These are phyloP conservation scores for Lasius fuliginosus DNA, from an alignment of 2,888 invertebrate genomes.

Conservation along the genomic window DNA sequence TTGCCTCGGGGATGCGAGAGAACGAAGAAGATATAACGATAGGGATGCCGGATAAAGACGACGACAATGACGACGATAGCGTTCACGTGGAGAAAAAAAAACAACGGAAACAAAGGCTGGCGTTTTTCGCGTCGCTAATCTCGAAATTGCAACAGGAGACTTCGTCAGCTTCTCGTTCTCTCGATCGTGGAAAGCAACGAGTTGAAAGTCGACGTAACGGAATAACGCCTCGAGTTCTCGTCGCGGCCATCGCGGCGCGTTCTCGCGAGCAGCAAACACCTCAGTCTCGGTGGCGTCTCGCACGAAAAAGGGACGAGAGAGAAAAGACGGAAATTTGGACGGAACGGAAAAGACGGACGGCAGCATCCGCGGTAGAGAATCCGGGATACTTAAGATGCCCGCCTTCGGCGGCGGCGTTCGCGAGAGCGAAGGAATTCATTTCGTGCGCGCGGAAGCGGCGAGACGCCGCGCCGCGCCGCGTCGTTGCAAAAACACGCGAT, in stretches of 20 bases:
- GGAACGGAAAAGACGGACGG: constrained; percentile 12
- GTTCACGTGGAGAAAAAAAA: not conserved
- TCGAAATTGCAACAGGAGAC: constrained; percentile 6
- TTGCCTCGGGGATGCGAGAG: constrained; percentile 41
- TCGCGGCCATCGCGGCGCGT: not conserved
- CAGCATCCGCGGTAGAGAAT: constrained; percentile 19
- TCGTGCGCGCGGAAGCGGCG: constrained; percentile 46
- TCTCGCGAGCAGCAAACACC: constrained; percentile 2
- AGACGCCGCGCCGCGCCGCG: constrained; percentile 46
- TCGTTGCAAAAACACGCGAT: constrained; percentile 56
- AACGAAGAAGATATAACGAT: not conserved
- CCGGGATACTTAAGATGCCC: constrained; percentile 44
- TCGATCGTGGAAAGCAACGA: not conserved
- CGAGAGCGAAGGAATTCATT: constrained; percentile 42
- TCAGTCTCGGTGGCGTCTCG: not conserved
- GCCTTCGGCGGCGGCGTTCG: constrained; percentile 12
- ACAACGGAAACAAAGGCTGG: not conserved
- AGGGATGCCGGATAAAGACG: not conserved
- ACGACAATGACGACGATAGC: not conserved
- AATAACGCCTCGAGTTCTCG: not conserved
- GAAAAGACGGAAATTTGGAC: constrained; percentile 7
- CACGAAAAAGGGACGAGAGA: not conserved
- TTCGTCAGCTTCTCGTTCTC: not conserved
- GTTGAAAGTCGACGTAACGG: not conserved
- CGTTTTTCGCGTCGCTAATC: constrained; percentile 31